A percentile compares a stretch with the other conserved stretches of the same genome.
phyloP scores from a whole-genome alignment of 2,888 invertebrate species.

The Drosophila cognata region DNA sequence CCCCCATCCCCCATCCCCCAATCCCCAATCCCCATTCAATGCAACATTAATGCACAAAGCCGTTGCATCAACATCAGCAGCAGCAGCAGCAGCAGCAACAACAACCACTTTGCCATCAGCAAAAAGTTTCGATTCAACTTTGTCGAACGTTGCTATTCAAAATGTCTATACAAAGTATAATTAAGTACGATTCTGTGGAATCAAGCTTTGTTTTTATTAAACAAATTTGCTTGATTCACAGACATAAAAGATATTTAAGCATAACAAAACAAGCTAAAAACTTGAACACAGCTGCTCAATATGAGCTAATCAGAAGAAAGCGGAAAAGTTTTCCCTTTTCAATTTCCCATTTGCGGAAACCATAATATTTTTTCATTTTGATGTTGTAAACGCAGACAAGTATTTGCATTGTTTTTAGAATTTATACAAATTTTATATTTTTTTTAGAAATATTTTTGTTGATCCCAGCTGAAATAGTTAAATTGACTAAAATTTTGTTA shows the following conservation, averaged over 20 bases:
- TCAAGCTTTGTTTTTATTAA: not conserved
- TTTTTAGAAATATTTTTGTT: not conserved
- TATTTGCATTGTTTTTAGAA: not conserved
- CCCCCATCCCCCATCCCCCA: not conserved
- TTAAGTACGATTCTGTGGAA: not conserved
- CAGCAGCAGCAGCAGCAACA: not conserved
- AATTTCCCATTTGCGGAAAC: not conserved
- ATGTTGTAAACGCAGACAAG: not conserved
- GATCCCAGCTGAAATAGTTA: not conserved
- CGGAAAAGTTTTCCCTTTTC: not conserved
- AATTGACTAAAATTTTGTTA: not conserved
- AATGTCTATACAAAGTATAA: not conserved
- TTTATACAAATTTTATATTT: not conserved
- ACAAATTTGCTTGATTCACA: not conserved
- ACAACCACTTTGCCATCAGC: conserved; percentile 35
- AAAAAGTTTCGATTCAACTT: conserved; percentile 37
- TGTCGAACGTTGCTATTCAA: conserved; percentile 1
- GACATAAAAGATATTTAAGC: not conserved
- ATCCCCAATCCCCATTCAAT: conserved; percentile 1
- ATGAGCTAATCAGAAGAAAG: not conserved
- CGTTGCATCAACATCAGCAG: conserved; percentile 23
- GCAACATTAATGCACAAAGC: conserved; percentile 37
- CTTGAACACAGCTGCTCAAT: not conserved
- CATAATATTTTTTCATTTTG: not conserved
- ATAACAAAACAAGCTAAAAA: not conserved